Evolutionary conservation across 2,113 vertebrate genomes (phyloP).

Genomic region (Albula glossodonta): DNA sequence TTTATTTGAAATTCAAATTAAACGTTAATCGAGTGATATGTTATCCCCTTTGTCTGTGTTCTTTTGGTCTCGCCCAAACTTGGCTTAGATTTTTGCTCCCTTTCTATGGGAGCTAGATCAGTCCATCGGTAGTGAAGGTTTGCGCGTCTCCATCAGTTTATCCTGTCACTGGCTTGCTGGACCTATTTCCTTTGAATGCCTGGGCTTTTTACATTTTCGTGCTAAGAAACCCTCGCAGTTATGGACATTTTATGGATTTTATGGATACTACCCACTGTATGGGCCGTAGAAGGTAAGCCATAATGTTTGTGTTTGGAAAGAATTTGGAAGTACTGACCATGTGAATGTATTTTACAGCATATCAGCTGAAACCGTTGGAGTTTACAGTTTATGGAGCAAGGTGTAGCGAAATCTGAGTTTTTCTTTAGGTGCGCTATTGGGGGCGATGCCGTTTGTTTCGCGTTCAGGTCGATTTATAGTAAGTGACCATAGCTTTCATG

Average conservation of each 20-base stretch:
- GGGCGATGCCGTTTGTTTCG: neutral
- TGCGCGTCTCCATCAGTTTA: conserved; percentile 43
- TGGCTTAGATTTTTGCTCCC: conserved; percentile 43
- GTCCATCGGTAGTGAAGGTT: conserved; percentile 41
- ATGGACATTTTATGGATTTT: conserved; percentile 62
- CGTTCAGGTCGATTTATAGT: neutral
- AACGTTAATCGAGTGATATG: neutral
- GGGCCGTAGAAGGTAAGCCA: conserved; percentile 70
- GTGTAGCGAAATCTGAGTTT: neutral
- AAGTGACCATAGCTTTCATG: neutral
- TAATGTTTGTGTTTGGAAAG: conserved; percentile 16
- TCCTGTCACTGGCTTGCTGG: conserved; percentile 48
- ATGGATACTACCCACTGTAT: conserved; percentile 61
- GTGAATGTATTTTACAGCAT: conserved; percentile 12
- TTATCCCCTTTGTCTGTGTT: conserved; percentile 38
- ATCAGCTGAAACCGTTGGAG: neutral
- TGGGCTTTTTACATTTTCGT: conserved; percentile 41
- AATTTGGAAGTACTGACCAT: conserved; percentile 20
- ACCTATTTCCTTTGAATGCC: conserved; percentile 52
- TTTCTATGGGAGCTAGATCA: conserved; percentile 33
- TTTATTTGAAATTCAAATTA: neutral
- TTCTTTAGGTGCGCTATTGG: neutral
- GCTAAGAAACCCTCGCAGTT: conserved; percentile 39
- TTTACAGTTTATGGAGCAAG: neutral
- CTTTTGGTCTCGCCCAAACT: conserved; percentile 61